phyloP scores from a whole-genome alignment of 1,140 invertebrate genomes.

The Phocides pigmalion region DNA sequence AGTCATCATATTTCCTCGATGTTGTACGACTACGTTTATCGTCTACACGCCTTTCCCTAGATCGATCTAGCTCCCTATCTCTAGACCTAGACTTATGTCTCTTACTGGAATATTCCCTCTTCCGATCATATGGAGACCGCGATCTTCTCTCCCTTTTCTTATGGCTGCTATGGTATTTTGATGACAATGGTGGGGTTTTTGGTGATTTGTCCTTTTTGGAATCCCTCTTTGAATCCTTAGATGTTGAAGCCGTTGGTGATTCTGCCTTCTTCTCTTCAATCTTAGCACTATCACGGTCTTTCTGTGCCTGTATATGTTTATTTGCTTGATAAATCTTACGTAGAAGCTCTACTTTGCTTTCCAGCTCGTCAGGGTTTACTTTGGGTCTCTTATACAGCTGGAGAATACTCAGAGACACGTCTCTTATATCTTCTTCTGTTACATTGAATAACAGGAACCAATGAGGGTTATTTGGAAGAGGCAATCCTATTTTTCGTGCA shows the following conservation, averaged over 20 bases:
- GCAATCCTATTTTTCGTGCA: conserved; percentile 92
- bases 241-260: conserved; percentile 67
- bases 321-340: conserved; percentile 78
- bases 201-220: conserved; percentile 77
- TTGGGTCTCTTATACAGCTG: conserved; percentile 92
- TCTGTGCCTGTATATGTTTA: conserved; percentile 69
- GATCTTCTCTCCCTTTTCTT: conserved; percentile 79
- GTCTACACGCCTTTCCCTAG: conserved; percentile 66
- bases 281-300: conserved; percentile 62
- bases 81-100: conserved; percentile 75
- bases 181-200: conserved; percentile 71
- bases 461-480: conserved; percentile 93
- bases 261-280: conserved; percentile 71
- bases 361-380: conserved; percentile 85
- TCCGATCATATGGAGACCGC: conserved; percentile 79
- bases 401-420: conserved; percentile 93
- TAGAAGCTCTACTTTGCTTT: conserved; percentile 72
- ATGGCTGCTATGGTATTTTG: conserved; percentile 77
- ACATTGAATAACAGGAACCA: conserved; percentile 96
- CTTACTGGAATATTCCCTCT: conserved; percentile 76
- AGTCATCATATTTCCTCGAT: conserved; percentile 81
- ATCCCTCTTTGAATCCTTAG: conserved; percentile 68
- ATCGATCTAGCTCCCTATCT: conserved; percentile 69
- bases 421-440: conserved; percentile 91
- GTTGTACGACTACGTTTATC: conserved; percentile 61